A percentile compares a stretch with the other conserved stretches of the same genome.
Conservation (phyloP, 2,888 invertebrate genomes). For the Leptinotarsa juncta region DNA sequence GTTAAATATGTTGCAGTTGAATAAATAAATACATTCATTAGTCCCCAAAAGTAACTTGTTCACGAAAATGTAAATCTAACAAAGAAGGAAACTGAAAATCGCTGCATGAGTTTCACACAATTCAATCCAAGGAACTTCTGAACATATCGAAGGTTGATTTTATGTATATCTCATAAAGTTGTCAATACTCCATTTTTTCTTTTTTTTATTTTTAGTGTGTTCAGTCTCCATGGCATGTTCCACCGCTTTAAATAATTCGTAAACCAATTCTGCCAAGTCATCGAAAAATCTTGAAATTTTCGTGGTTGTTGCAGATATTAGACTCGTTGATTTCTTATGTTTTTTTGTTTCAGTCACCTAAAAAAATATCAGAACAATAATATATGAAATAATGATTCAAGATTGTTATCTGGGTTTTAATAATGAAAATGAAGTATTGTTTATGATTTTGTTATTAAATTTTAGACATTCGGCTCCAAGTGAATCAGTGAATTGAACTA, state of each 20-base stretch:
- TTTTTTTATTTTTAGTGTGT: background rate
- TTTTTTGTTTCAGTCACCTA: constrained; percentile 39
- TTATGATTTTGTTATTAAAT: no score
- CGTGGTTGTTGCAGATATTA: constrained; percentile 18
- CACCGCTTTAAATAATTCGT: constrained; percentile 11
- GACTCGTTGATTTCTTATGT: constrained; percentile 32
- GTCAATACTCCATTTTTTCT: background rate
- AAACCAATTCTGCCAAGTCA: constrained; percentile 40
- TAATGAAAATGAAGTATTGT: background rate
- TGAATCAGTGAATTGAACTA: no score
- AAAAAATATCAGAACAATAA: background rate
- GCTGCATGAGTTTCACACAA: background rate
- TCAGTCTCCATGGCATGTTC: background rate
- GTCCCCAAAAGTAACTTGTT: no score
- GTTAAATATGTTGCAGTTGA: no score
- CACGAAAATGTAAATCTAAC: background rate
- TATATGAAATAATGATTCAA: background rate
- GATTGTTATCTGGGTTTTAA: background rate
- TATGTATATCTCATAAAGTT: background rate
- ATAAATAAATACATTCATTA: no score
- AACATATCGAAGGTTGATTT: background rate
- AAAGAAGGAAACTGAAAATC: background rate
- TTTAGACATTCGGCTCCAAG: no score
- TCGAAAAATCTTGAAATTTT: constrained; percentile 36
- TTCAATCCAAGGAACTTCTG: background rate